Percentiles rank a stretch among this genome's conserved stretches.
Evolutionary conservation across 1,140 invertebrate genomes (phyloP).

Genomic region (Ostrea denselamellosa): DNA sequence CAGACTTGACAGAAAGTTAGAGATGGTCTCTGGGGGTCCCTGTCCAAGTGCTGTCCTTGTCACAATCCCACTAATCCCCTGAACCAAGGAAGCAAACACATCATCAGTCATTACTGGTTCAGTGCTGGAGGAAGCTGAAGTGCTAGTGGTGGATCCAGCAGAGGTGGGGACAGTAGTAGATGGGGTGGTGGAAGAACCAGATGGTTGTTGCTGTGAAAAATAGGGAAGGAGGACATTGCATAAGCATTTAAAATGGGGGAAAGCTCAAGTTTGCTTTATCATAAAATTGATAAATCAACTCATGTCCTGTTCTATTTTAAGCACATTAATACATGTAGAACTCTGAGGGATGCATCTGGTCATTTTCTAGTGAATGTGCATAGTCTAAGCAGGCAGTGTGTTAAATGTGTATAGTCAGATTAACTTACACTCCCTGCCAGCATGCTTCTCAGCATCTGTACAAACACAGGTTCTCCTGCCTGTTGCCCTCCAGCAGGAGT

Average conservation of each 20-base stretch:
- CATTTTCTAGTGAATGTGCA: not conserved
- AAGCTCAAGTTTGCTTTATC: not conserved
- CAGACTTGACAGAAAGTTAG: conserved; percentile 78
- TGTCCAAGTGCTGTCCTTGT: conserved; percentile 68
- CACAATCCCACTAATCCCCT: conserved; percentile 67
- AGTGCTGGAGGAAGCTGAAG: conserved; percentile 51
- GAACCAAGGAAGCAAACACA: conserved; percentile 68
- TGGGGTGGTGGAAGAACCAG: conserved; percentile 23
- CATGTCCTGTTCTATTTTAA: not conserved
- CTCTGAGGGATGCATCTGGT: no score
- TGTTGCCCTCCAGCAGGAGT: not conserved
- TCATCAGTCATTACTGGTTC: conserved; percentile 64
- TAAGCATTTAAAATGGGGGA: not conserved
- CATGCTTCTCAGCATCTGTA: conserved; percentile 59
- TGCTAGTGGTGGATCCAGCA: conserved; percentile 10
- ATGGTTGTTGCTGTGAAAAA: conserved; percentile 10
- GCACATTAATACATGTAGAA: no score
- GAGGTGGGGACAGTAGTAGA: conserved; percentile 13
- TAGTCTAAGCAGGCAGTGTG: not conserved
- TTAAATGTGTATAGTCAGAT: no score
- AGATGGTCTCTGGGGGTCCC: conserved; percentile 74
- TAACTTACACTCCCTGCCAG: conserved; percentile 58
- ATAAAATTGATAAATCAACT: no score
- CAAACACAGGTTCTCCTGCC: conserved; percentile 55
- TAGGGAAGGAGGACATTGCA: not conserved